These are phyloP conservation scores for Scartelaos histophorus DNA, from an alignment of 2,113 vertebrate species.

Conservation along the genomic window DNA sequence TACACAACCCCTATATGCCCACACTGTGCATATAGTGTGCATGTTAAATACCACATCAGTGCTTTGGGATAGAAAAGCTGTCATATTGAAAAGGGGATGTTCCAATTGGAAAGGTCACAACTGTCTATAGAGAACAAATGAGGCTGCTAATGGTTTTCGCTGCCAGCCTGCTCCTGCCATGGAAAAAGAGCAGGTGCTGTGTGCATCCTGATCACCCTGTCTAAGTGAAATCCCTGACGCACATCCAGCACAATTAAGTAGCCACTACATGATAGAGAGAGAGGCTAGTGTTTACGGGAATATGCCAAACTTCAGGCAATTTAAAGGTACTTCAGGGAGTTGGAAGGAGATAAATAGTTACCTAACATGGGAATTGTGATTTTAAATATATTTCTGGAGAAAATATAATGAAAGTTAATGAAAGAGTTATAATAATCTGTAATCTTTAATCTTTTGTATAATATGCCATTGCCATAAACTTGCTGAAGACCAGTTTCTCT, in stretches of 20 bases:
- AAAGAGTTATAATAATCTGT: too few species aligned
- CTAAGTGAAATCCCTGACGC: constrained; percentile 68
- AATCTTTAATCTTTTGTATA: too few species aligned
- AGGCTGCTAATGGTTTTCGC: constrained; percentile 68
- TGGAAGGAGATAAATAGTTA: not conserved
- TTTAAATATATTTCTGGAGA: not conserved
- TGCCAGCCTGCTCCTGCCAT: constrained; percentile 66
- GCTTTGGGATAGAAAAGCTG: constrained; percentile 67
- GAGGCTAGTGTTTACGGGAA: constrained; percentile 17
- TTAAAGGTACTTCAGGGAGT: not conserved
- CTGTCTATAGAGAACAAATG: constrained; percentile 74
- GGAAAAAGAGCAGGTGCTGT: constrained; percentile 72
- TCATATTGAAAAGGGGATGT: constrained; percentile 64
- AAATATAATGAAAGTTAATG: too few species aligned
- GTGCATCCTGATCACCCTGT: constrained; percentile 71
- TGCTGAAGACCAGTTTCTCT: too few species aligned
- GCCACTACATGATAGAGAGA: constrained; percentile 40
- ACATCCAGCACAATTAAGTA: constrained; percentile 68
- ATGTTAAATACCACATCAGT: constrained; percentile 63
- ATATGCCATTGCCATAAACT: too few species aligned
- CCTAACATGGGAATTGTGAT: not conserved
- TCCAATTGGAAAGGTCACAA: constrained; percentile 76
- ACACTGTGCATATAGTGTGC: constrained; percentile 58
- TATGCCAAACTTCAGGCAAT: constrained; percentile 11
- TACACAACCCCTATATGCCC: constrained; percentile 12